Percentiles rank a stretch among this genome's conserved stretches.
These are phyloP conservation scores for Acrocephalus kingi DNA, from an alignment of 2,113 vertebrate species.

Conservation along the genomic window DNA sequence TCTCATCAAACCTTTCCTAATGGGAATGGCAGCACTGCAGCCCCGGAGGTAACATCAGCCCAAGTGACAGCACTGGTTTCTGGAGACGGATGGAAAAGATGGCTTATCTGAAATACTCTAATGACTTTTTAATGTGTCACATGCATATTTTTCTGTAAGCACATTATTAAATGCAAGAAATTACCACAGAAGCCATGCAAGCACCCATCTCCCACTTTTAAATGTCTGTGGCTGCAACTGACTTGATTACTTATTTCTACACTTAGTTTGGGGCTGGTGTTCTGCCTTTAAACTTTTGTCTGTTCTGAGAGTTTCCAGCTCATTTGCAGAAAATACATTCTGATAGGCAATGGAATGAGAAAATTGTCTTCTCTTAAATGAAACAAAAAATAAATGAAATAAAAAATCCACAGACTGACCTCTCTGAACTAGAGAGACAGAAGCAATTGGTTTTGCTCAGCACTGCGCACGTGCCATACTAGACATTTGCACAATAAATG, in stretches of 20 bases:
- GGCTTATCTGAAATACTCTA: background rate
- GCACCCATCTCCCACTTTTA: background rate
- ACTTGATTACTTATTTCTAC: background rate
- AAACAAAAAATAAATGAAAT: background rate
- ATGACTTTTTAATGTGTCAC: background rate
- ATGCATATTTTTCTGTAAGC: background rate
- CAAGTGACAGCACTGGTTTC: background rate
- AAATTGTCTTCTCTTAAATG: background rate
- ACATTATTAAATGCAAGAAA: background rate
- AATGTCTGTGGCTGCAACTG: background rate
- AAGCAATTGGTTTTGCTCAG: slow-evolving; percentile 33
- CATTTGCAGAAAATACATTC: background rate
- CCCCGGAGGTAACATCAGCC: background rate
- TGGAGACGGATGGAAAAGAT: fast-evolving
- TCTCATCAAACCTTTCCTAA: background rate
- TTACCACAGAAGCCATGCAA: background rate
- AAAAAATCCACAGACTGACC: background rate
- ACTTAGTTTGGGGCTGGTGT: background rate
- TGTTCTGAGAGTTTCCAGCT: background rate
- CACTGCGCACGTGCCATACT: background rate
- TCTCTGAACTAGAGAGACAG: background rate
- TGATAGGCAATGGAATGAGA: background rate
- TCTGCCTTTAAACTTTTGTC: background rate
- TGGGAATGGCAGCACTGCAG: background rate
- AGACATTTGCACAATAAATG: slow-evolving; percentile 13